Evolutionary conservation across 2,888 invertebrate genomes (phyloP), one percentile per base, ranked within the genome.

Genomic region (Cephalotes varians): DNA sequence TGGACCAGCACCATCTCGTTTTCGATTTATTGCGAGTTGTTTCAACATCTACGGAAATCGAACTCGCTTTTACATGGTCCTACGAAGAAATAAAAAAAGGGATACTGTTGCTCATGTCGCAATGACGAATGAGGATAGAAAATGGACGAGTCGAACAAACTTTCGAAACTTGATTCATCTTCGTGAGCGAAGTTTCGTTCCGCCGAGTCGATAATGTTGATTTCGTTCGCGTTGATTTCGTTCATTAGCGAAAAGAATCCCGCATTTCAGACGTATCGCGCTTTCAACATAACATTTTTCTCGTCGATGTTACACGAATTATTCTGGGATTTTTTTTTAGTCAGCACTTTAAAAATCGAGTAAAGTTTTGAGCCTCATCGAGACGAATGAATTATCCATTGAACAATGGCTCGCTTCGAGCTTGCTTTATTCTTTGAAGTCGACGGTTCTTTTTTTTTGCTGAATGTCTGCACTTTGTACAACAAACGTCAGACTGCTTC

Each of bases 21-120:
- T 51, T 44, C 56, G 76, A 86, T 88, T 88, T 88, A 86, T 83
- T n/a, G 82, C 62, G 58, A 51, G 40, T 85, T 58, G 77, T 82
- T 84, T 28, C 67, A 44, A 47, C 49, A 62, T 82, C 65, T 51
- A 72, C 85, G 85, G 64, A 86, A 87, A 87, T 73, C 69, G 31
- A 47, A 85, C 72, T 80, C 51, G 64, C 72, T 87, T 65, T 85
- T 87, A 81, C 56, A 10, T 64, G 49, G 2, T n/a, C 28, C 18
- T 15, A 15, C 12, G 34, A 9, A n/a, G 9, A 76, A 37, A 64
- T 4, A 2, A 74, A 34, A 74, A 31, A 2, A 62, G 25, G 3
- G 10, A 60, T 6, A 18, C 21, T 40, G 28, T 7, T 10, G n/a
- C 18, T n/a, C 18, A n/a, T 12, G 49, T 51, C 9, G 1, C 15